A percentile compares a stretch with the other conserved stretches of the same genome.
Evolutionary conservation across 2,888 invertebrate species (phyloP).

Genomic region (Isotomurus palustris): DNA sequence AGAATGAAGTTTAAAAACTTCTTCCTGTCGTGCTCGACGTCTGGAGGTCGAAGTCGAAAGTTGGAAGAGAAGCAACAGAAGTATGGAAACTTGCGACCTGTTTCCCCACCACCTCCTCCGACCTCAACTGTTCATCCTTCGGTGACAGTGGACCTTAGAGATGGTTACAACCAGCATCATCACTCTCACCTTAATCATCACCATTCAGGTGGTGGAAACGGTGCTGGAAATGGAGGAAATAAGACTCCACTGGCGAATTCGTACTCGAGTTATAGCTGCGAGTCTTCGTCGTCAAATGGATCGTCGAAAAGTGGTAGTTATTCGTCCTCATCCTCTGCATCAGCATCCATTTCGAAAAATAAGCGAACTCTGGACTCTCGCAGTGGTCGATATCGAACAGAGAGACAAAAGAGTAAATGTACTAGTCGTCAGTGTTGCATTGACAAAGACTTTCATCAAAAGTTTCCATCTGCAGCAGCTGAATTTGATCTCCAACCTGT

Average conservation of each 20-base stretch:
- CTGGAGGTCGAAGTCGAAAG: constrained; percentile 34
- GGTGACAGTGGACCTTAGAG: background rate
- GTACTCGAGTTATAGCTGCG: constrained; percentile 17
- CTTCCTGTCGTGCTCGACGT: constrained; percentile 38
- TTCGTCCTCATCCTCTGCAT: constrained; percentile 9
- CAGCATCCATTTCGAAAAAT: constrained; percentile 8
- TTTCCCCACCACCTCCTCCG: constrained; percentile 7
- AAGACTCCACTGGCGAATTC: constrained; percentile 23
- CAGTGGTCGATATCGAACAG: constrained; percentile 8
- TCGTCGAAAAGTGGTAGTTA: constrained; percentile 15
- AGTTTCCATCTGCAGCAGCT: background rate
- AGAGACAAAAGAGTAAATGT: constrained; percentile 1
- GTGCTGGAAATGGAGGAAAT: constrained; percentile 9
- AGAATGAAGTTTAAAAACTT: constrained; percentile 43
- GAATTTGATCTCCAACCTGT: background rate
- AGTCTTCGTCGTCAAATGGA: background rate
- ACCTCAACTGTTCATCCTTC: constrained; percentile 15
- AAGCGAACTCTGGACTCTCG: constrained; percentile 20
- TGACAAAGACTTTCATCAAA: constrained; percentile 6
- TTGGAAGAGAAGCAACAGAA: constrained; percentile 34
- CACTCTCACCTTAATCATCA: background rate
- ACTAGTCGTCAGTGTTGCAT: constrained; percentile 3
- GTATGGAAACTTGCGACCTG: constrained; percentile 16
- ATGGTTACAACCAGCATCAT: too few species aligned
- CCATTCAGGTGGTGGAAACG: background rate